These are phyloP conservation scores for Scalopus aquaticus DNA, from an alignment of 2,113 vertebrate species.

Conservation along the genomic window DNA sequence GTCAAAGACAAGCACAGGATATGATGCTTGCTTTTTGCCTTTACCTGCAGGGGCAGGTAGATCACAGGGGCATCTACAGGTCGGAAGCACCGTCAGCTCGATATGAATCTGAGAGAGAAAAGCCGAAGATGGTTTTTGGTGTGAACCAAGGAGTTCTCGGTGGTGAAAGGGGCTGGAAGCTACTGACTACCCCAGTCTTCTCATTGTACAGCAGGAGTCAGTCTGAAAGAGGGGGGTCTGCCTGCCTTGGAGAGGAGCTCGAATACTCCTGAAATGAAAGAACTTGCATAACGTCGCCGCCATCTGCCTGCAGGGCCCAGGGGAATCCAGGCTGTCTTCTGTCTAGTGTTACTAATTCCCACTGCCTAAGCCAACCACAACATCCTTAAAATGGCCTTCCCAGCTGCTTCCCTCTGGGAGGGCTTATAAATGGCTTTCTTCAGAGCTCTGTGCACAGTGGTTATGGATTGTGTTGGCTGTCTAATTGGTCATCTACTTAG, in stretches of 20 bases:
- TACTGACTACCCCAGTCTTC: background rate
- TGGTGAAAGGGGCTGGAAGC: background rate
- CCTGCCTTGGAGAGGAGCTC: background rate
- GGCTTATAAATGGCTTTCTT: background rate
- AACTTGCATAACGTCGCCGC: background rate
- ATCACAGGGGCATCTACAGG: background rate
- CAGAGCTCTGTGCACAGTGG: background rate
- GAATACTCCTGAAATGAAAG: background rate
- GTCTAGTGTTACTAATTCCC: background rate
- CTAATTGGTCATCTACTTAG: background rate
- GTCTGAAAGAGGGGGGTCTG: background rate
- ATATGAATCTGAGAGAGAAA: too few relatives aligned
- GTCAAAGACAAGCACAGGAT: background rate
- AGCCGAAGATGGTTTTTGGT: background rate
- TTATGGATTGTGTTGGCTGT: background rate
- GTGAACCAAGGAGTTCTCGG: background rate
- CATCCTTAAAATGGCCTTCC: background rate
- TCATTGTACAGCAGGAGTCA: background rate
- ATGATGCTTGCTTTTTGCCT: background rate
- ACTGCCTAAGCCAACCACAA: too few relatives aligned
- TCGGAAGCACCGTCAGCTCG: background rate
- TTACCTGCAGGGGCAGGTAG: background rate
- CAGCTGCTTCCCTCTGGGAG: background rate
- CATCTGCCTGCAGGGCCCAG: background rate
- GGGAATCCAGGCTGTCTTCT: background rate